A percentile compares a stretch with the other conserved stretches of the same genome.
phyloP scores from a whole-genome alignment of 2,113 vertebrate genomes.

The Axis porcinus region DNA sequence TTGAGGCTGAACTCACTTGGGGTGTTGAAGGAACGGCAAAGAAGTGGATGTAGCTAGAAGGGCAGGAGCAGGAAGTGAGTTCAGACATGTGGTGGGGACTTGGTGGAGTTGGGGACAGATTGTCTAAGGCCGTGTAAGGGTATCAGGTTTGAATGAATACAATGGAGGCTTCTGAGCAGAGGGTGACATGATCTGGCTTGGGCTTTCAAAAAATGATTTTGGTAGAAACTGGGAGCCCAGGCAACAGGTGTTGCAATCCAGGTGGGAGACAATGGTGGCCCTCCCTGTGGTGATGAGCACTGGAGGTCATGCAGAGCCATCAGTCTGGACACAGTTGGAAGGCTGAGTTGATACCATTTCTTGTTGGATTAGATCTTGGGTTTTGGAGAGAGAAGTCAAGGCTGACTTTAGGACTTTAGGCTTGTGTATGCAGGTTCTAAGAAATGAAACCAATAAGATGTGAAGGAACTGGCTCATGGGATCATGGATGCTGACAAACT shows the following conservation, averaged over 20 bases:
- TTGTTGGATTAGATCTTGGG: neutral
- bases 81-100: neutral
- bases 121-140: neutral
- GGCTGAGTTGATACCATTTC: neutral
- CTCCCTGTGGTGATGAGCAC: too few species aligned
- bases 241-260: neutral
- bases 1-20: neutral
- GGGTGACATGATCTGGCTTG: neutral
- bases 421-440: neutral
- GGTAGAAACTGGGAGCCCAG: neutral
- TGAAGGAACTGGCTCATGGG: neutral
- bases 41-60: neutral
- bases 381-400: neutral
- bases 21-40: neutral
- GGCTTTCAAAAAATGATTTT: neutral
- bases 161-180: neutral
- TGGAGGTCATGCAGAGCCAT: neutral
- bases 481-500: neutral
- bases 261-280: neutral
- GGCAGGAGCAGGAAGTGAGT: neutral
- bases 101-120: neutral
- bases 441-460: neutral
- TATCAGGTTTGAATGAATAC: neutral
- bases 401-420: neutral
- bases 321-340: neutral